A percentile compares a stretch with the other conserved stretches of the same genome.
Evolutionary conservation across 2,113 vertebrate genomes (phyloP).

Genomic region (Cheirogaleus medius): DNA sequence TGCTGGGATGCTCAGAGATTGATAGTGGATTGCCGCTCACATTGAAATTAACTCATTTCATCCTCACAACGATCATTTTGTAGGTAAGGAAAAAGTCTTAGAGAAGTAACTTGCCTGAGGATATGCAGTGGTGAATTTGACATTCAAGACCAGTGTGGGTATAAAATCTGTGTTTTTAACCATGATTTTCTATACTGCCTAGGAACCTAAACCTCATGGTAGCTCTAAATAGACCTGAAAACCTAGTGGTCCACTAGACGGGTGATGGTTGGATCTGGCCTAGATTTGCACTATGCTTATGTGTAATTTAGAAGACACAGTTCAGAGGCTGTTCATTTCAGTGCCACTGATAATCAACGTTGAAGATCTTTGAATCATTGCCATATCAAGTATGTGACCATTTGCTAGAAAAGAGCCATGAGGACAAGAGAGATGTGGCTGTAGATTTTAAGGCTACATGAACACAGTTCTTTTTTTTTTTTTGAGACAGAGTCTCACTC

Average conservation of each 20-base stretch:
- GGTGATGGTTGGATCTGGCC: neutral
- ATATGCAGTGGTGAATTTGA: neutral
- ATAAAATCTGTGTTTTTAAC: slow-evolving; percentile 22
- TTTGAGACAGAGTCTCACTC: no score
- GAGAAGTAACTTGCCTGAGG: slow-evolving; percentile 17
- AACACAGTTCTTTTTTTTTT: neutral
- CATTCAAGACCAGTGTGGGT: slow-evolving; percentile 15
- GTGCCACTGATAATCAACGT: slow-evolving; percentile 8
- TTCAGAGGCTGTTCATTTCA: slow-evolving; percentile 40
- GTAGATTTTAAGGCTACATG: slow-evolving; percentile 40
- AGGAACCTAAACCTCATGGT: neutral
- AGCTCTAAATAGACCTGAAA: neutral
- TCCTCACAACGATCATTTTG: slow-evolving; percentile 4
- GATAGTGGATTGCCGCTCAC: neutral
- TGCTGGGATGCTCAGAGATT: neutral
- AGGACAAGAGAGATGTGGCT: neutral
- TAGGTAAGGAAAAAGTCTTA: neutral
- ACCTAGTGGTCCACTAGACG: neutral
- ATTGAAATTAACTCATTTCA: slow-evolving; percentile 23
- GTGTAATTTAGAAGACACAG: slow-evolving; percentile 45
- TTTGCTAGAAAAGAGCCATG: slow-evolving; percentile 28
- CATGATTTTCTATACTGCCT: neutral
- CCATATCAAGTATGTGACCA: neutral
- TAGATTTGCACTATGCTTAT: neutral
- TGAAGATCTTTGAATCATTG: slow-evolving; percentile 48